Conservation (phyloP, 2,113 vertebrate genomes). For the Ahaetulla prasina region DNA sequence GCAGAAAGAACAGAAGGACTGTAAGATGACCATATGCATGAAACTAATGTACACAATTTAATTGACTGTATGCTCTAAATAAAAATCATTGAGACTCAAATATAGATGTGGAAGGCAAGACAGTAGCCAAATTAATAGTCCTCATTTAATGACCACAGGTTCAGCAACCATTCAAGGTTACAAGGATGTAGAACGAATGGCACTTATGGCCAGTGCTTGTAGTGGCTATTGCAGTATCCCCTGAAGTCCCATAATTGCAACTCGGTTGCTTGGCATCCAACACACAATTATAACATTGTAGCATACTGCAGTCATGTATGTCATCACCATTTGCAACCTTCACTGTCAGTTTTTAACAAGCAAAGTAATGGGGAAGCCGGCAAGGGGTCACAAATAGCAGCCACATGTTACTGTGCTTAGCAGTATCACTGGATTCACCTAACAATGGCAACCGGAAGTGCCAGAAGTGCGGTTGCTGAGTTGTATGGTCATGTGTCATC, state of each 20-base stretch:
- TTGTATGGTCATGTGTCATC: background rate
- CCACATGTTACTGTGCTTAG: background rate
- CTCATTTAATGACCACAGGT: background rate
- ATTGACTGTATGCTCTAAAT: background rate
- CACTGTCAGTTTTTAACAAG: background rate
- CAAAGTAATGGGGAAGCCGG: background rate
- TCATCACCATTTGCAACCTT: background rate
- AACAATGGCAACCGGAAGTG: background rate
- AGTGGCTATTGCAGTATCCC: background rate
- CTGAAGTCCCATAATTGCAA: background rate
- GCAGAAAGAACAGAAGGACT: background rate
- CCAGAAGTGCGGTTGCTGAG: background rate
- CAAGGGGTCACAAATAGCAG: background rate
- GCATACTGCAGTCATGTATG: background rate
- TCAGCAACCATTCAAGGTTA: background rate
- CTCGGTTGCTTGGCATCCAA: background rate
- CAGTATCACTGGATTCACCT: background rate
- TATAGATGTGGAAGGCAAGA: background rate
- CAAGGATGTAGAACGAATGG: background rate
- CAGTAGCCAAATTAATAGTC: background rate
- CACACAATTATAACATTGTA: background rate
- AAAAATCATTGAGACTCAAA: background rate
- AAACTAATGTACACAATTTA: background rate
- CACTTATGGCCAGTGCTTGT: background rate
- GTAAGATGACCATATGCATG: background rate